A percentile compares a stretch with the other conserved stretches of the same genome.
Conservation (phyloP, 2,888 invertebrate species). For the Caenorhabditis sp. region DNA sequence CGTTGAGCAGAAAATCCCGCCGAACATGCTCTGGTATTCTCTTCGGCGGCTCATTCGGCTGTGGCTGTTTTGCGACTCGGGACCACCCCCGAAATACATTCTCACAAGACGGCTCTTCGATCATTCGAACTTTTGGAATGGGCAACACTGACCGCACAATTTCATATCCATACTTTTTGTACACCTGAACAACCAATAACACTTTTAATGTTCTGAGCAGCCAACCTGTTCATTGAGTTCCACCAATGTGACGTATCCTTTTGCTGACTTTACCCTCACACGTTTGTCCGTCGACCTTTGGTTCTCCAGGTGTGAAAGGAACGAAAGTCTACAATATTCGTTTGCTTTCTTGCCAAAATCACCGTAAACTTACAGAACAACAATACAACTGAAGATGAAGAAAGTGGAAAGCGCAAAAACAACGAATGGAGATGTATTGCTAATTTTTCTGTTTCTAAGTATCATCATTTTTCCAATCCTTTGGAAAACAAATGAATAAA, state of each 20-base stretch:
- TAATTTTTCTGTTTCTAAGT: too few relatives aligned
- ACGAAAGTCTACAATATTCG: too few relatives aligned
- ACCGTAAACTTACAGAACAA: too few relatives aligned
- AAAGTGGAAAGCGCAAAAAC: too few relatives aligned
- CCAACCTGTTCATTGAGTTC: neutral
- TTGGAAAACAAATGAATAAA: too few relatives aligned
- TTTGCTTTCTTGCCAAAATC: too few relatives aligned
- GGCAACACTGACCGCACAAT: neutral
- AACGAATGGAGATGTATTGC: too few relatives aligned
- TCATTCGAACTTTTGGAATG: neutral
- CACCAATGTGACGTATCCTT: neutral
- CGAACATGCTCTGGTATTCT: neutral
- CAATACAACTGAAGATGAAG: too few relatives aligned
- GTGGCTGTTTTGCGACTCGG: neutral
- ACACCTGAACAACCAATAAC: neutral
- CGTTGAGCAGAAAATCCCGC: neutral
- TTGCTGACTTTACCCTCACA: too few relatives aligned
- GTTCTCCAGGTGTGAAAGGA: too few relatives aligned
- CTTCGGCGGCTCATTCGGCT: neutral
- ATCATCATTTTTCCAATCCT: too few relatives aligned
- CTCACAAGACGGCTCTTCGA: neutral
- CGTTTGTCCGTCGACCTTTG: too few relatives aligned
- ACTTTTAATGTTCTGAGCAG: neutral
- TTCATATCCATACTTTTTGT: constrained; percentile 2
- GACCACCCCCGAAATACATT: neutral